A percentile compares a stretch with the other conserved stretches of the same genome.
Conservation (phyloP, 2,888 invertebrate genomes). For the Homarus gammarus region DNA sequence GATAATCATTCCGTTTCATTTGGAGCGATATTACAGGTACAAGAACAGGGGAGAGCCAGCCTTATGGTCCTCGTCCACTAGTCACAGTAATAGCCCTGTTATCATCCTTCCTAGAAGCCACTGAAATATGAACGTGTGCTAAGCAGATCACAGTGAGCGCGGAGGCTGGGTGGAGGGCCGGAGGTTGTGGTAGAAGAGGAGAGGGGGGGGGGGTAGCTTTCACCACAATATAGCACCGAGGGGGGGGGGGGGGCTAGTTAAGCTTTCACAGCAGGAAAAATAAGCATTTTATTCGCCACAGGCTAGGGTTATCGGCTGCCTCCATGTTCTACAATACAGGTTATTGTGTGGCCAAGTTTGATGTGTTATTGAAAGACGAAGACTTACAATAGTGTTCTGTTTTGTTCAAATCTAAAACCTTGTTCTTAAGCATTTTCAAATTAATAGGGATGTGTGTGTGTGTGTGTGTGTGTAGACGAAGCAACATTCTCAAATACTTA, state of each 20-base stretch:
- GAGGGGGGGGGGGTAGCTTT: not conserved
- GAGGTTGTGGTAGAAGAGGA: not conserved
- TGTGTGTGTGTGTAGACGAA: not conserved
- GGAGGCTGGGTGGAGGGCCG: not conserved
- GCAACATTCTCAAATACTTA: not conserved
- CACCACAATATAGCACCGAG: too few relatives aligned
- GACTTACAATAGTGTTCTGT: too few relatives aligned
- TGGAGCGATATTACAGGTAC: not conserved
- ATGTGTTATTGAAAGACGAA: too few relatives aligned
- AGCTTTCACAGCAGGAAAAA: too few relatives aligned
- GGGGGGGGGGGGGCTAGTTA: not conserved
- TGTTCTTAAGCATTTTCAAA: too few relatives aligned
- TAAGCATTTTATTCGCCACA: too few relatives aligned
- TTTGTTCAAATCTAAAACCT: too few relatives aligned
- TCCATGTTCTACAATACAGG: too few relatives aligned
- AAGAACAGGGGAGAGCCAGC: not conserved
- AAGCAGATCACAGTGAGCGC: slow-evolving; percentile 17
- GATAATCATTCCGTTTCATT: not conserved
- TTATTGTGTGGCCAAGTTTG: too few relatives aligned
- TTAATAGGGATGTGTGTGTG: not conserved
- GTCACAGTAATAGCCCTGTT: not conserved
- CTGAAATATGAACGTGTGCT: slow-evolving; percentile 26
- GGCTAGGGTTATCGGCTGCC: too few relatives aligned
- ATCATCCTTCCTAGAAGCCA: slow-evolving; percentile 7
- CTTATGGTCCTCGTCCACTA: not conserved